Percentiles rank a stretch among this genome's conserved stretches.
Conservation (phyloP, 2,797 vertebrate genomes). For the Macrochelys suwanniensis region DNA sequence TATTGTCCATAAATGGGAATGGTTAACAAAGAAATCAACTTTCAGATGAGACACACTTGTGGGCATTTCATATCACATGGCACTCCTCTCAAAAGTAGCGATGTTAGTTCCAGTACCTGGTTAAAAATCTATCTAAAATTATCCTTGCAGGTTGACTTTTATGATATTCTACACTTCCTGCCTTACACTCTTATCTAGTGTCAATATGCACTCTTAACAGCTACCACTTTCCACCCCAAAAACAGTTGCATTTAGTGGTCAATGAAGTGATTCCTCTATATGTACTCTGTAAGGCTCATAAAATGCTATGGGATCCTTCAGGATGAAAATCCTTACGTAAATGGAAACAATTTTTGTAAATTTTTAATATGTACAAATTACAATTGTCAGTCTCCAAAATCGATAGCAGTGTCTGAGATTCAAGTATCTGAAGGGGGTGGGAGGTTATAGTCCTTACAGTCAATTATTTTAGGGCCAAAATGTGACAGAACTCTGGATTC, state of each 20-base stretch:
- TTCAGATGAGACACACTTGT: neutral
- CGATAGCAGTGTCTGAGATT: neutral
- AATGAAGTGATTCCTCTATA: too few relatives aligned
- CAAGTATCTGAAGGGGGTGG: accelerated
- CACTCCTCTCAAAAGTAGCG: neutral
- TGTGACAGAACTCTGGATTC: neutral
- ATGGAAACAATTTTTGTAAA: too few relatives aligned
- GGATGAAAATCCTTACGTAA: too few relatives aligned
- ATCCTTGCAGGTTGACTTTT: neutral
- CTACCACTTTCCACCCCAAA: neutral
- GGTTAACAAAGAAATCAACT: neutral
- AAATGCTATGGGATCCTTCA: too few relatives aligned
- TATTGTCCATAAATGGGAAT: neutral
- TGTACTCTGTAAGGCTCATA: too few relatives aligned
- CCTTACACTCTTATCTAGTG: neutral
- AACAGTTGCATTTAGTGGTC: too few relatives aligned
- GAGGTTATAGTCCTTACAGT: neutral
- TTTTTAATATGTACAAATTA: neutral
- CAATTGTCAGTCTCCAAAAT: neutral
- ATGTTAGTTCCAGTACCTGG: neutral
- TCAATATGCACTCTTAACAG: accelerated
- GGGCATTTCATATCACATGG: neutral
- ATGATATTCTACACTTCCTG: neutral
- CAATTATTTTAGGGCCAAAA: neutral
- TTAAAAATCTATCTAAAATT: neutral